Evolutionary conservation across 2,797 vertebrate species (phyloP), one percentile per base, ranked within the genome.

Genomic region (Falco berigora): DNA sequence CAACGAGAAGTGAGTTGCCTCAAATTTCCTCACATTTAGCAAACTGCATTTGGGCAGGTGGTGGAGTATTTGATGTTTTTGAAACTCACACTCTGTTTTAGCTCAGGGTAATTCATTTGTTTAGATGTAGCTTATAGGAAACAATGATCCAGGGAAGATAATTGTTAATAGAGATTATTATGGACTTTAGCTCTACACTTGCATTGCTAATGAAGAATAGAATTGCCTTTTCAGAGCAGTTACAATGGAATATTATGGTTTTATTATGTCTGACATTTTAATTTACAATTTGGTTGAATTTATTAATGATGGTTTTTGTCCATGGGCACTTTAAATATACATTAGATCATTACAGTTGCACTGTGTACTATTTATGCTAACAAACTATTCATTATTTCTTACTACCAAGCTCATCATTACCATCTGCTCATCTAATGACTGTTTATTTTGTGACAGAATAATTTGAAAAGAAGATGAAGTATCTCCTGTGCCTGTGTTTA

Each of bases 401-500:
- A 68, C 78, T 73, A 19, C 14, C 58, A 81, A 90, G 58, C 15
- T 83, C 61, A 86, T 85, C 17, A 27, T 93, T 91, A 79, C 30
- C 66, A 69, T 83, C 38, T 93, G 68, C 23, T 94, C 44, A 86
- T 75, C 78, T 95, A 95, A 95, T 91, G 62, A 69, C 38, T 91
- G 50, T 96, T 96, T 96, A 46, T 97, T 97, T 97, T 97, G 44
- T 95, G 66, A 89, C 93, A 97, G 96, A 94, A 93, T 73, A 78
- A 73, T 94, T 63, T 78, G 66, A 92, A 91, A 90, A 86, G 88
- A 96, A 90, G 91, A 97, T 96, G 96, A 96, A 96, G 82, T 59
- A 56, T 72, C 47, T 88, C 47, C 81, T 46, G 34, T 75, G 19
- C 75, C 64, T 30, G 34, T 89, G 81, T 81, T 86, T 94, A 50